Percentiles rank a stretch among this genome's conserved stretches.
Conservation (phyloP, 1,140 invertebrate species). For the Lepidurus couesii region DNA sequence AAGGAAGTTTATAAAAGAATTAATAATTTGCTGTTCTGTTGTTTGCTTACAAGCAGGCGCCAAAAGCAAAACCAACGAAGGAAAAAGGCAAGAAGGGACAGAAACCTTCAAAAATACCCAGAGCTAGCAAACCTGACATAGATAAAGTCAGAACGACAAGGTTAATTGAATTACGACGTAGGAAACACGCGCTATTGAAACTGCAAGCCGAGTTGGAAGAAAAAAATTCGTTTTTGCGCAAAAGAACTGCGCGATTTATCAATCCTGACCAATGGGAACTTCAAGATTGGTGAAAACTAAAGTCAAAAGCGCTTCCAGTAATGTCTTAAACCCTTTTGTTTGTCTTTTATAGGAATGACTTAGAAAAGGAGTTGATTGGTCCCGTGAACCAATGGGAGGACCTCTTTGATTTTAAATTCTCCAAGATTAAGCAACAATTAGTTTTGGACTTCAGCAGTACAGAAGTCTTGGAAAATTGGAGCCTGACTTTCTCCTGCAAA, state of each 20-base stretch:
- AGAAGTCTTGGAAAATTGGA: too few species aligned
- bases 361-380: background rate
- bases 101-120: too few species aligned
- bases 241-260: background rate
- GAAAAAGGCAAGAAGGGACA: too few species aligned
- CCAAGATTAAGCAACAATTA: background rate
- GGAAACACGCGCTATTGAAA: background rate
- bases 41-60: too few species aligned
- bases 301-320: background rate
- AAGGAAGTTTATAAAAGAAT: too few species aligned
- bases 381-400: background rate
- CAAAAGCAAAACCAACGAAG: too few species aligned
- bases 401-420: background rate
- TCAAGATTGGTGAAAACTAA: background rate
- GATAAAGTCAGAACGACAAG: too few species aligned
- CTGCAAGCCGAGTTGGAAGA: background rate
- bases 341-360: background rate
- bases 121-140: too few species aligned
- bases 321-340: background rate
- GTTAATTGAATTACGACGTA: background rate
- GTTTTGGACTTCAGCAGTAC: background rate
- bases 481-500: background rate
- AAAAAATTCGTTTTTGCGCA: background rate
- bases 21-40: too few species aligned
- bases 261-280: constrained; percentile 4